Evolutionary conservation across 2,888 invertebrate species (phyloP).

Genomic region (Erebia palarica): DNA sequence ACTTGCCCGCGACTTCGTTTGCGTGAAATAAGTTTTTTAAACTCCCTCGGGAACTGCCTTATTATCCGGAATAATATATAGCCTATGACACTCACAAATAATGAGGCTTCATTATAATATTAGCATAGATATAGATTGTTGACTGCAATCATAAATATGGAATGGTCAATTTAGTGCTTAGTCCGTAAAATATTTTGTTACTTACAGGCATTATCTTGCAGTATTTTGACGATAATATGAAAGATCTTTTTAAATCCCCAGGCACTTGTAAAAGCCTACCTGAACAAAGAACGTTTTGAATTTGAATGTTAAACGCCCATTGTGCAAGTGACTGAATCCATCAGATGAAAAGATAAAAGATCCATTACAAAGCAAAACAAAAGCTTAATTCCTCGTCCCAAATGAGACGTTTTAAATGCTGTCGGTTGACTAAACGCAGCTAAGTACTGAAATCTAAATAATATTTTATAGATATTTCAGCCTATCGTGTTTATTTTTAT

Average conservation of each 20-base stretch:
- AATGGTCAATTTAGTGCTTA: neutral
- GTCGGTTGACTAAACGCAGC: neutral
- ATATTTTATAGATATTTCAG: no score
- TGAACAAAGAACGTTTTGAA: constrained; percentile 9
- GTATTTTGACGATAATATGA: neutral
- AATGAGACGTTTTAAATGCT: constrained; percentile 7
- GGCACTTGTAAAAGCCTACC: constrained; percentile 9
- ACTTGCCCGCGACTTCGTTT: no score
- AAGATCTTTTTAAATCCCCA: neutral
- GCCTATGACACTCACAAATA: no score
- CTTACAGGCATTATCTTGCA: no score
- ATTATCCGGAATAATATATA: no score
- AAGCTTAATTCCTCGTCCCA: constrained; percentile 9
- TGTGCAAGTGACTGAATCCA: constrained; percentile 11
- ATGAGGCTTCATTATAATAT: no score
- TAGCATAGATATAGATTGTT: no score
- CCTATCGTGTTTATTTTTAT: no score
- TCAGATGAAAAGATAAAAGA: constrained; percentile 17
- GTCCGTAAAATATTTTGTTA: neutral
- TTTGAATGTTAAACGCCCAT: constrained; percentile 14
- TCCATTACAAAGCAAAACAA: constrained; percentile 20
- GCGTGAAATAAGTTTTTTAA: no score
- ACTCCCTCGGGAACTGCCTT: no score
- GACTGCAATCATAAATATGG: no score
- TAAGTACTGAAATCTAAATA: neutral